These are phyloP conservation scores for Vombatus ursinus DNA, from an alignment of 2,113 vertebrate genomes.

Conservation along the genomic window DNA sequence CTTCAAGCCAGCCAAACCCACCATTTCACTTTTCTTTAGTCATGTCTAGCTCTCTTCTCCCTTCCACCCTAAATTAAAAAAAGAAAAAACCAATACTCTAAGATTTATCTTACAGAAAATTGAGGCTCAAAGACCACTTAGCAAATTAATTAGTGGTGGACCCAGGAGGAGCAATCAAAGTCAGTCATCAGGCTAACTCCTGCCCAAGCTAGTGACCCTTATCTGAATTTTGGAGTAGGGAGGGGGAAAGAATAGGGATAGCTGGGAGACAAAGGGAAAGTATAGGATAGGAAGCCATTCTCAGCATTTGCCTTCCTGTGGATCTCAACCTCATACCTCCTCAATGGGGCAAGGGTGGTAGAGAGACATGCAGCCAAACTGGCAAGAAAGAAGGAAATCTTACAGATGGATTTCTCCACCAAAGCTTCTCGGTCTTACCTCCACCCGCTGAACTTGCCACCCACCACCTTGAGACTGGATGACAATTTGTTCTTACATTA, in stretches of 20 bases:
- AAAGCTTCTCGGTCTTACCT: background rate
- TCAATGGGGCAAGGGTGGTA: background rate
- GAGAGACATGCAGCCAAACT: background rate
- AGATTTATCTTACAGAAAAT: background rate
- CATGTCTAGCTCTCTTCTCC: background rate
- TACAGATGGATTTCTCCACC: background rate
- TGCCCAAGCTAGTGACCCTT: background rate
- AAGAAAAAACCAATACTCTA: too few species aligned
- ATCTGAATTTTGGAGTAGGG: background rate
- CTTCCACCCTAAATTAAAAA: background rate
- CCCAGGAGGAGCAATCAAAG: background rate
- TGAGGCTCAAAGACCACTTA: too few species aligned
- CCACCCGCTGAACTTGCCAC: background rate
- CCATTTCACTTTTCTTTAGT: background rate
- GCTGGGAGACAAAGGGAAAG: background rate
- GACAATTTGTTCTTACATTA: background rate
- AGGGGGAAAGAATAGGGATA: background rate
- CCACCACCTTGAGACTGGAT: background rate
- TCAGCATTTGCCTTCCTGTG: background rate
- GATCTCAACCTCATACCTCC: background rate
- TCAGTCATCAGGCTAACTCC: background rate
- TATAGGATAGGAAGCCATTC: background rate
- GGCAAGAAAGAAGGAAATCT: background rate
- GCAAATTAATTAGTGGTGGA: background rate
- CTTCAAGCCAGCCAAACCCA: background rate